Evolutionary conservation across 2,888 invertebrate species (phyloP), one percentile per base, ranked within the genome.

Genomic region (Uloborus plumipes): DNA sequence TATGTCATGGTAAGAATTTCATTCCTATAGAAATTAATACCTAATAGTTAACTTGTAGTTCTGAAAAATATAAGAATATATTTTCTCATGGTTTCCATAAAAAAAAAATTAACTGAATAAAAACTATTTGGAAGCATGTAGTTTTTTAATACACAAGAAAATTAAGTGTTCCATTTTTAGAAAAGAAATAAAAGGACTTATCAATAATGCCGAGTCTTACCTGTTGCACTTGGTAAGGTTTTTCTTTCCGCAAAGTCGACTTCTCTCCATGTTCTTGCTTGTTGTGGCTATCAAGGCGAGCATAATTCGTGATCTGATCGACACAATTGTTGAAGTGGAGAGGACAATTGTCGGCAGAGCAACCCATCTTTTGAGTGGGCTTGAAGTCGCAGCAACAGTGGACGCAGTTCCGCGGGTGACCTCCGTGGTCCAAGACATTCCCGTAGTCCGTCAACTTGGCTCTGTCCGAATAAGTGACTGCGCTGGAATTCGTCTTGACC

Each of bases 261-360:
- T 65, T 82, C 49, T 82, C 81, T n/a, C 64, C 82, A 39, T 61
- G 47, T 16, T 72, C 66, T 3, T 72, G 59, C 2, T 75, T 76
- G 50, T 85, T 85, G 22, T 87, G 84, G 84, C 87, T 86, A 74
- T 88, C 86, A 53, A 87, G 75, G 49, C 86, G 84, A 15, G 87
- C 87, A 83, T 87, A 87, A 72, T 87, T 87, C 18, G 86, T 85
- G 59, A 87, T 86, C 20, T 86, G 86, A 65, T 88, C 87, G 3
- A 83, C 76, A 67, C 83, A 77, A 18, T 83, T 83, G 22, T 83
- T 83, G 47, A 83, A 83, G 69, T 83, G 82, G 16, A 83, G 58
- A 18, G 82, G 82, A 16, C 82, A 83, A 26, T 83, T 70, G 64
- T 83, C 82, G n/a, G 82, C 82, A 18, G 82, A 83, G 49, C 82